phyloP scores from a whole-genome alignment of 1,140 invertebrate genomes.

The Dendroctonus valens region DNA sequence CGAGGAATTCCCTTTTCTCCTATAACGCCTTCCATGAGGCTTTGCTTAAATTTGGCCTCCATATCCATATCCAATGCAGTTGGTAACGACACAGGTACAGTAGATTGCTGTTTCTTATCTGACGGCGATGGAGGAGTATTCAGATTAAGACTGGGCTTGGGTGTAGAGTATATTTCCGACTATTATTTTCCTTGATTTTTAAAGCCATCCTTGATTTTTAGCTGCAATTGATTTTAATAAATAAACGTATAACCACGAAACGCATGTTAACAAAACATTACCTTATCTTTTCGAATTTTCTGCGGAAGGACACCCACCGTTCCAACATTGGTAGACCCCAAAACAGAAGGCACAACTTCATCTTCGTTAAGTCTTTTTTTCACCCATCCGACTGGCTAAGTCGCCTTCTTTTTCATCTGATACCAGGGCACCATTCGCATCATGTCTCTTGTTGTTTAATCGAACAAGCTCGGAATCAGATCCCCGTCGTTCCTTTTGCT shows the following conservation, averaged over 20 bases:
- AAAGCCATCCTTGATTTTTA: conserved; percentile 45
- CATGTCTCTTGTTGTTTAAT: conserved; percentile 50
- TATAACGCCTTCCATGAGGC: conserved; percentile 55
- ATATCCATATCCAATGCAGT: conserved; percentile 52
- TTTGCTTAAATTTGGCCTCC: conserved; percentile 63
- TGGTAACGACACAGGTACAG: conserved; percentile 40
- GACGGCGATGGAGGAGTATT: conserved; percentile 8
- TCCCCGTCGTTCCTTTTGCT: conserved; percentile 52
- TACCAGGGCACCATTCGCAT: conserved; percentile 51
- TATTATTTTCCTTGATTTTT: conserved; percentile 51
- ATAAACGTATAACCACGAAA: background rate
- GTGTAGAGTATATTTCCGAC: conserved; percentile 47
- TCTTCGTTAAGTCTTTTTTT: conserved; percentile 38
- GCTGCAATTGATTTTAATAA: conserved; percentile 12
- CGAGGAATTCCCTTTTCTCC: conserved; percentile 43
- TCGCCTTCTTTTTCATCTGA: conserved; percentile 56
- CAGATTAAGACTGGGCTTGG: conserved; percentile 10
- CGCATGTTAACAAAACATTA: conserved; percentile 4
- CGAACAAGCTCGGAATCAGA: conserved; percentile 52
- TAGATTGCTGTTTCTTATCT: conserved; percentile 38
- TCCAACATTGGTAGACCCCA: conserved; percentile 65
- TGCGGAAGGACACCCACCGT: conserved; percentile 54
- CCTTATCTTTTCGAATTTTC: conserved; percentile 47
- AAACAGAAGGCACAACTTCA: conserved; percentile 50
- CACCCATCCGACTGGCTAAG: conserved; percentile 50